Evolutionary conservation across 2,888 invertebrate genomes (phyloP), one percentile per base, ranked within the genome.

Genomic region (Sympetrum striolatum): DNA sequence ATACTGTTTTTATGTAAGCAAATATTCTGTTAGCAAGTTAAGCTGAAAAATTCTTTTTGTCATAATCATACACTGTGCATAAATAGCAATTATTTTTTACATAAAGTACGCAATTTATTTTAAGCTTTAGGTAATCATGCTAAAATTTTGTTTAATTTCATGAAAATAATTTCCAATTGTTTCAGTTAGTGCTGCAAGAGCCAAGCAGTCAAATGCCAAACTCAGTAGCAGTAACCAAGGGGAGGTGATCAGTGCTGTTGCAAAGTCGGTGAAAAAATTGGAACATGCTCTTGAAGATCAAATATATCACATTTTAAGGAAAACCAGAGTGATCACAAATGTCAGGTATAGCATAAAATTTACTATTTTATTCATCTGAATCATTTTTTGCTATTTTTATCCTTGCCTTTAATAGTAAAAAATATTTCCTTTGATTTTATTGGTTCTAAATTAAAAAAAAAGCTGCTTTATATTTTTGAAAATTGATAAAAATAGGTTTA

Each of bases 201-300:
- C 35, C 37, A 86, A 86, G 8, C 12, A 81, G 80, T n/a, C 82
- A 60, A 8, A 37, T 86, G 60, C 60, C 37, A 80, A 64, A 35
- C 39, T 90, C 31, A 81, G 60, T 73, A 91, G 90, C 31, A 86
- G 73, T 22, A 44, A 3, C 60, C 39, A 31, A 79, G 91, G 86
- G 3, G 58, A 39, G 60, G 35, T 86, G 53, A 91, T 91, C 82
- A 90, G 58, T 58, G 86, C 60, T 10, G n/a, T 60, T 39, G 31
- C 64, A 8, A 60, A 86, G n/a, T 60, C 93, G 92, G 94, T 98
- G 35, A 97, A 97, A 92, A 96, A 97, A 92, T 94, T 98, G 37
- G 98, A 98, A 93, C 98, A 98, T 93, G 96, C 97, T 31, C 95
- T 99, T 8, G 99, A 99, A 93, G 98, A 98, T 93, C 97, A 97